phyloP scores from a whole-genome alignment of 2,888 invertebrate species.

The Diogma glabrata region DNA sequence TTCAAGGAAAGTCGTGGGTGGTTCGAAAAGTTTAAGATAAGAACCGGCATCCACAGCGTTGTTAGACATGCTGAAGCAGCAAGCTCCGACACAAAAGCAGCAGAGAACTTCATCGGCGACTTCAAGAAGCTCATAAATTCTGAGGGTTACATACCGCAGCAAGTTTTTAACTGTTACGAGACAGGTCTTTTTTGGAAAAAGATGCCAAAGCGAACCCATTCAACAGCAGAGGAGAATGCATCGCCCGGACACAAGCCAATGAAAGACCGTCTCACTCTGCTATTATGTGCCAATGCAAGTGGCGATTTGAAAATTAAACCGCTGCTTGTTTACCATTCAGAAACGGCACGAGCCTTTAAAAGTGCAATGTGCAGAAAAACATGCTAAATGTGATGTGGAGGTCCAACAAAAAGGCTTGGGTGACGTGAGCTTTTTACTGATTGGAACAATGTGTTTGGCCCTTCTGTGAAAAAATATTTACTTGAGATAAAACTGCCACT shows the following conservation, averaged over 20 bases:
- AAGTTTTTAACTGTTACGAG: neutral
- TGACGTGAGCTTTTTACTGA: slow-evolving; percentile 4
- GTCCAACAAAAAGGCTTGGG: neutral
- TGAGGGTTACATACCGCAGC: neutral
- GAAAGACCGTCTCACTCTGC: slow-evolving; percentile 14
- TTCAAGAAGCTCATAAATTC: neutral
- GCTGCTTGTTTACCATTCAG: slow-evolving; percentile 9
- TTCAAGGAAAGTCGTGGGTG: neutral
- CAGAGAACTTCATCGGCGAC: neutral
- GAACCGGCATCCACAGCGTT: slow-evolving; percentile 4
- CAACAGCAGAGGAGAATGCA: neutral
- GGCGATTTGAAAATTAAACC: slow-evolving; percentile 15
- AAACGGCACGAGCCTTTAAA: slow-evolving; percentile 14
- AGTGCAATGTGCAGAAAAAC: neutral
- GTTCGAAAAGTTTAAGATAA: neutral
- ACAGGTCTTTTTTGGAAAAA: neutral
- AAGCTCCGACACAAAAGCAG: neutral
- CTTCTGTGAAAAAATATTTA: slow-evolving; percentile 6
- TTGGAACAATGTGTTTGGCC: neutral
- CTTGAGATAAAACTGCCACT: neutral
- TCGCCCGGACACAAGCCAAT: slow-evolving; percentile 15
- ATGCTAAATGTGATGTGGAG: neutral
- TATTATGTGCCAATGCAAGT: slow-evolving; percentile 13
- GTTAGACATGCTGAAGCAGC: neutral
- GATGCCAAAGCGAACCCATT: neutral